Conservation (phyloP, 2,113 vertebrate species). For the Megaptera novaeangliae region DNA sequence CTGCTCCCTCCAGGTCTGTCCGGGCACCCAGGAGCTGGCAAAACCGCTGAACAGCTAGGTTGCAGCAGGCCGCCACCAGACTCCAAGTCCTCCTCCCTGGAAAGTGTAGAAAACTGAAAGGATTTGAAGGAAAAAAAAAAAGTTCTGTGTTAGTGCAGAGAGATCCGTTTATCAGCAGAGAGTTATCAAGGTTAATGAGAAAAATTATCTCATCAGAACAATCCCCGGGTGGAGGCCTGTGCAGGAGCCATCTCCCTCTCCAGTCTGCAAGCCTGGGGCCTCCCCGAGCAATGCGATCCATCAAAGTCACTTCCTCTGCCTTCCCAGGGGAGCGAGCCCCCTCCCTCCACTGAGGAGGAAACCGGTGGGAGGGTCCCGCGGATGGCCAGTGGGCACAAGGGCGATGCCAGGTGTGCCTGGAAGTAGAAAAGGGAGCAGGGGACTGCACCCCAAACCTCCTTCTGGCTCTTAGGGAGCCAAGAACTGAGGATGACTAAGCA, state of each 20-base stretch:
- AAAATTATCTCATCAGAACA: slow-evolving; percentile 93
- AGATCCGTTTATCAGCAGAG: slow-evolving; percentile 67
- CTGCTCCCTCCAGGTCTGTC: neutral
- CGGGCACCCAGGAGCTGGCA: accelerated
- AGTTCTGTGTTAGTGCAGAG: neutral
- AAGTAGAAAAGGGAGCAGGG: neutral
- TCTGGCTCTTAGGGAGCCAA: neutral
- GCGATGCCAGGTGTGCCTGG: accelerated
- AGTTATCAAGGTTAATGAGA: slow-evolving; percentile 95
- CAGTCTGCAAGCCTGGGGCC: slow-evolving; percentile 86
- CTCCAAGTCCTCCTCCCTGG: neutral
- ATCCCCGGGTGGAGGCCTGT: slow-evolving; percentile 74
- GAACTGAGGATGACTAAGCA: neutral
- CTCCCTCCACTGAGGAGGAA: slow-evolving; percentile 73
- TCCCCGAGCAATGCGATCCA: slow-evolving; percentile 85
- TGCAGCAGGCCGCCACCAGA: neutral
- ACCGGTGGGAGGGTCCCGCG: slow-evolving; percentile 31
- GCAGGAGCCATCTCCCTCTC: slow-evolving; percentile 80
- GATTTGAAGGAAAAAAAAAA: neutral
- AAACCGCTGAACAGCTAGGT: neutral
- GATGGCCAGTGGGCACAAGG: neutral
- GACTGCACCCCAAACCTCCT: neutral
- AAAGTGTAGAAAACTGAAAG: neutral
- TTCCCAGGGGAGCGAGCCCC: slow-evolving; percentile 24
- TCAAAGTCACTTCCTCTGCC: slow-evolving; percentile 88